Conservation (phyloP, 2,113 vertebrate genomes). For the Onychostoma macrolepis region DNA sequence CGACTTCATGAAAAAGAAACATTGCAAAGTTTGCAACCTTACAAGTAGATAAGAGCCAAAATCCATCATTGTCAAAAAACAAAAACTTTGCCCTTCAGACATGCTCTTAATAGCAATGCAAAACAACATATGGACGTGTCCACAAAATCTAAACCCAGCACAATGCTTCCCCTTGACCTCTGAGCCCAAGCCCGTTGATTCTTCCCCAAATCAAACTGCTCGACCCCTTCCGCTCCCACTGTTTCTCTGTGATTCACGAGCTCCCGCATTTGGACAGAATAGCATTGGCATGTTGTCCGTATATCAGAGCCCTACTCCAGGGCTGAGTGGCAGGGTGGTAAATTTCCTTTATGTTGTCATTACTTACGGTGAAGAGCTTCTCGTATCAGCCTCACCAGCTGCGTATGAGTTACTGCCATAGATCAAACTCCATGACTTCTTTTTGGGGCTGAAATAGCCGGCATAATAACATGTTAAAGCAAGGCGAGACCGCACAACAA, state of each 20-base stretch:
- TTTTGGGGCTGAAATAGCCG: constrained; percentile 43
- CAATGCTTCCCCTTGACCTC: constrained; percentile 59
- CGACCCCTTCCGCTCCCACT: constrained; percentile 31
- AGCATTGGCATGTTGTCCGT: constrained; percentile 46
- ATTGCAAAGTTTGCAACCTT: neutral
- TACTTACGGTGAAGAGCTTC: constrained; percentile 65
- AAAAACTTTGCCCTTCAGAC: neutral
- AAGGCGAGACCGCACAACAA: constrained; percentile 44
- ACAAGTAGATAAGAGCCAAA: neutral
- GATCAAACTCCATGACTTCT: constrained; percentile 56
- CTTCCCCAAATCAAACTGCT: constrained; percentile 44
- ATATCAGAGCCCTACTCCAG: constrained; percentile 47
- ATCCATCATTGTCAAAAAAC: neutral
- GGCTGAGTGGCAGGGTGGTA: constrained; percentile 63
- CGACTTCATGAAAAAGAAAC: neutral
- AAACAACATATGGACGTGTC: constrained; percentile 28
- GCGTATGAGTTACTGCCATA: constrained; percentile 63
- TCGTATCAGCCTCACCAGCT: constrained; percentile 49
- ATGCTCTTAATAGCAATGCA: neutral
- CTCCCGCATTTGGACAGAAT: constrained; percentile 53
- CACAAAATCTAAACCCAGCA: constrained; percentile 8
- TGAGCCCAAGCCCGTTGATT: neutral
- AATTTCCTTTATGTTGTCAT: constrained; percentile 77
- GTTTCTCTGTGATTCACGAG: constrained; percentile 69
- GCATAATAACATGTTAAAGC: constrained; percentile 62